Base-by-base conservation (phyloP, 2,797 vertebrate genomes). In the Huso huso region DNA sequence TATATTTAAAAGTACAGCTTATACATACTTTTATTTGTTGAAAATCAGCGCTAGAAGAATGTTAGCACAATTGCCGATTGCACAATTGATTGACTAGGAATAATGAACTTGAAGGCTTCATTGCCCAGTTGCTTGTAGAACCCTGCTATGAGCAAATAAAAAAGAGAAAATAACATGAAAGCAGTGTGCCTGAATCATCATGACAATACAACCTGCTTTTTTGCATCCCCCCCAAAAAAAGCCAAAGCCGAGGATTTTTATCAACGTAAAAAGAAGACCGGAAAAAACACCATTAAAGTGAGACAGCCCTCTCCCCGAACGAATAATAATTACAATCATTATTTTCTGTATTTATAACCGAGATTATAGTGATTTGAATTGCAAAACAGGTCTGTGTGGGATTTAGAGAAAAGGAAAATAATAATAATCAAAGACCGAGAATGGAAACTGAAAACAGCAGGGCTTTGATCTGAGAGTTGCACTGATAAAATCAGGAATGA, bases 331-430 rank as follows among this genome's bases (percentile, higher is more conserved):
- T 69, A 69, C 57, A 64, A 57, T 51, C 55, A 50, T 50, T 52
- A 9, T 55, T 51, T 18, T 69, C 68, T 57, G 48, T 65, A 57
- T 60, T 63, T 64, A 57, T 55, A 13, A 18, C 15, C 10, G 53
- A 49, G 68, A 64, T 69, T 69, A 69, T 49, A 51, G 62, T 48
- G 7, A 69, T 69, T 69, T 69, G 62, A 69, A 69, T 69, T 64
- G 68, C 53, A 59, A 69, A 69, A 55, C 49, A 64, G 68, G 62
- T 37, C 62, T 11, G 18, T 61, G 55, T 57, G 8, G 63, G 63
- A 51, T 55, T 68, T 68, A 64, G 62, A 49, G 11, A 57, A 58
- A 58, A 51, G 66, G 66, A 15, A 12, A 55, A 66, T 13, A 52
- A 48, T 10, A 49, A 48, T 48, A 57, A 48, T 51, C 6, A 18